Evolutionary conservation across 2,888 invertebrate genomes (phyloP).

Genomic region (Megamerina dolium): DNA sequence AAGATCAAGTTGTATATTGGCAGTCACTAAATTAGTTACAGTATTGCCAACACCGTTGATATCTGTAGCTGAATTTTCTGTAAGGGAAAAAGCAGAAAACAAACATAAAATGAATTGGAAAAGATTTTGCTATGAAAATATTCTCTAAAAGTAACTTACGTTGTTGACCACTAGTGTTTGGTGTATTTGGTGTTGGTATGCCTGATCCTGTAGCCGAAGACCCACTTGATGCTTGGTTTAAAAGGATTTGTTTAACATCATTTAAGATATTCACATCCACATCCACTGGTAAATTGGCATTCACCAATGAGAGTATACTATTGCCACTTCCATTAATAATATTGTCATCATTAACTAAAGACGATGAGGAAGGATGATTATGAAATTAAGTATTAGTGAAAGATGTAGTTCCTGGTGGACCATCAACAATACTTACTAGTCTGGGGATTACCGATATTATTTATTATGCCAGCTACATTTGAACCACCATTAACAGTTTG

Average conservation of each 20-base stretch:
- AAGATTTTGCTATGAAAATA: too few relatives aligned
- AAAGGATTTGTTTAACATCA: neutral
- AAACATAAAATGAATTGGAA: too few relatives aligned
- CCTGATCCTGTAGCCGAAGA: too few relatives aligned
- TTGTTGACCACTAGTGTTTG: too few relatives aligned
- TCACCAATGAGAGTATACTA: too few relatives aligned
- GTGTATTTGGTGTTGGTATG: too few relatives aligned
- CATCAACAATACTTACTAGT: constrained; percentile 1
- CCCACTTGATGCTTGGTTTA: too few relatives aligned
- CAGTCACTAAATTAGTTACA: neutral
- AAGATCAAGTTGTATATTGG: constrained; percentile 1
- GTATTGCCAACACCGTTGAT: constrained; percentile 13
- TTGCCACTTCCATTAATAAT: neutral
- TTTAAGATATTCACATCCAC: neutral
- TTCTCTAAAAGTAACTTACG: too few relatives aligned
- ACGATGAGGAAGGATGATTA: neutral
- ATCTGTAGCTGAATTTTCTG: neutral
- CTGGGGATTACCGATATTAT: constrained; percentile 1
- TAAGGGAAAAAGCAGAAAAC: too few relatives aligned
- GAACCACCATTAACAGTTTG: neutral
- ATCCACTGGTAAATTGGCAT: too few relatives aligned
- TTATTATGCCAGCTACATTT: neutral
- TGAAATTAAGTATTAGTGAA: neutral
- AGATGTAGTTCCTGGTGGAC: too few relatives aligned
- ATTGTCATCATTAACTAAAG: neutral